Evolutionary conservation across 2,113 vertebrate species (phyloP).

Genomic region (Chaetodon auriga): DNA sequence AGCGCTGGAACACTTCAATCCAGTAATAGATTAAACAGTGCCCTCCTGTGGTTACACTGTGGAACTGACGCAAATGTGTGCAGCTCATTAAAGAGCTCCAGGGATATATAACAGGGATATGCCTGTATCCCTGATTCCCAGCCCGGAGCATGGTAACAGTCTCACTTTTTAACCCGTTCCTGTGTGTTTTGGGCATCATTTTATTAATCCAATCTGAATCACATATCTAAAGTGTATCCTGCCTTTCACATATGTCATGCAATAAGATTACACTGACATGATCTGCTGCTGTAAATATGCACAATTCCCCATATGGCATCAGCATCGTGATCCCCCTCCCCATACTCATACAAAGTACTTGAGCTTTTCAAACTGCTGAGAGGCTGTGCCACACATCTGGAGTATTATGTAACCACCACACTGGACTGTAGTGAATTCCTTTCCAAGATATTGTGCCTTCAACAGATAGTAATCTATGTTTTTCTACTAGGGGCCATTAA

Average conservation of each 20-base stretch:
- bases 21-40: not conserved
- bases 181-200: not conserved
- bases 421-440: not conserved
- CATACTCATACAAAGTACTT: not conserved
- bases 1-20: not conserved
- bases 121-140: not conserved
- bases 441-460: not conserved
- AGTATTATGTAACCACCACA: not conserved
- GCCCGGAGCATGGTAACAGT: not conserved
- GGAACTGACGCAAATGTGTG: not conserved
- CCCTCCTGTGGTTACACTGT: constrained; percentile 6
- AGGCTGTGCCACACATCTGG: not conserved
- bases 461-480: not conserved
- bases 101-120: not conserved
- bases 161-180: not conserved
- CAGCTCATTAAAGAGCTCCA: not conserved
- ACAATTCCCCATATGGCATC: not conserved
- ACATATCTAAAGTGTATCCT: not conserved
- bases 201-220: not conserved
- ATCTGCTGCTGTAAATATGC: not conserved
- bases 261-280: not conserved
- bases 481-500: not conserved
- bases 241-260: not conserved
- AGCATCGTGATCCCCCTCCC: not conserved
- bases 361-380: not conserved